A percentile compares a stretch with the other conserved stretches of the same genome.
Evolutionary conservation across 1,140 invertebrate species (phyloP).

Genomic region (Paracyclopina nana): DNA sequence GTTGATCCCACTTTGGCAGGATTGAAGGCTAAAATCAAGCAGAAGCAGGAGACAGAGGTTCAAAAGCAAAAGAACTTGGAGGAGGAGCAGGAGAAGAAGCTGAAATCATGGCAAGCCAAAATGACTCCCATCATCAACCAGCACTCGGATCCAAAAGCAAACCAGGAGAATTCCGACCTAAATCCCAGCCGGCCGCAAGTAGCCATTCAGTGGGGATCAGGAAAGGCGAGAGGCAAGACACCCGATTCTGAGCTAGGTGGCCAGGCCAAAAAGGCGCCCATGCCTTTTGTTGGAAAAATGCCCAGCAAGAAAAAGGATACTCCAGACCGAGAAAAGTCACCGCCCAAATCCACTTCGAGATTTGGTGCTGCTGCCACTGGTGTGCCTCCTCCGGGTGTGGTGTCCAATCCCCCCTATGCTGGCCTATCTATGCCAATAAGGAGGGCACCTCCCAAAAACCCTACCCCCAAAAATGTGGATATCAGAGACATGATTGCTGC

Average conservation of each 20-base stretch:
- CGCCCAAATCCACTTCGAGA: background rate
- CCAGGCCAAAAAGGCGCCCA: background rate
- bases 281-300: constrained; percentile 8
- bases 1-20: background rate
- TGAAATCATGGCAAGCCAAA: background rate
- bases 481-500: constrained; percentile 5
- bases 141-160: background rate
- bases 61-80: background rate
- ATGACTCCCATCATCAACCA: background rate
- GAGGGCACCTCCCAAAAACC: constrained; percentile 6
- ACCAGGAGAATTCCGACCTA: background rate
- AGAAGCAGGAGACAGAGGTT: background rate
- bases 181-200: background rate
- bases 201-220: constrained; percentile 10
- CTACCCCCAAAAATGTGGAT: background rate
- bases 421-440: background rate
- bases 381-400: constrained; percentile 5
- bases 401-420: background rate
- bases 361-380: background rate
- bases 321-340: background rate
- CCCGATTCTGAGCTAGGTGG: background rate
- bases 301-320: background rate
- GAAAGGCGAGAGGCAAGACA: background rate
- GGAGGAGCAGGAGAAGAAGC: background rate
- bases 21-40: constrained; percentile 1